Evolutionary conservation across 2,113 vertebrate species (phyloP), one percentile per base, ranked within the genome.

Genomic region (Pogona vitticeps): DNA sequence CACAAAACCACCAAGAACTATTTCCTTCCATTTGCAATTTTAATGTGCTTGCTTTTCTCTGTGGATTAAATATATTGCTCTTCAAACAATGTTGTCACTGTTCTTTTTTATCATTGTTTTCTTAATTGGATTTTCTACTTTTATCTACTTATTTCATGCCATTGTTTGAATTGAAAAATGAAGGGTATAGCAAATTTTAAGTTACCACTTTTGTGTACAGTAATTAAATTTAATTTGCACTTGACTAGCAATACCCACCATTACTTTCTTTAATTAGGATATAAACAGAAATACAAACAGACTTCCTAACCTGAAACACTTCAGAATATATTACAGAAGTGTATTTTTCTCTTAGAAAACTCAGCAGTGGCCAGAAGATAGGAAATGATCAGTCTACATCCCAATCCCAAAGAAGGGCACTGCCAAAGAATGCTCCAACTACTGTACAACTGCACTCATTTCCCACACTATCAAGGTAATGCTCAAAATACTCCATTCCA

Each of bases 41-140:
- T 76, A 76, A 84, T 84, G 63, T 21, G 65, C 40, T 73, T n/a
- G 52, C 83, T 76, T 84, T 84, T 76, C 72, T 52, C 31, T 10
- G 28, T n/a, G 76, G 33, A 65, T 84, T 76, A 76, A 59, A 65
- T 65, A 76, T 76, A 63, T 42, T 76, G 40, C 38, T 65, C 58
- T 65, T 84, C 83, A 84, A 76, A 76, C 38, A 76, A 75, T 76
- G 83, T 7, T 76, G 72, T 31, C 13, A 67, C 58, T 63, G 58
- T 58, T 26, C 42, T 58, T 71, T 26, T n/a, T 80, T 17, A 21
- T 72, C 81, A 58, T 59, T 71, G 68, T 58, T 71, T 83, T 58
- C 81, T 81, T 68, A 81, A 81, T 81, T 81, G 42, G 63, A 83
- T 71, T 46, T 36, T 58, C 81, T 36, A 65, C 14, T 76, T 52